Conservation (phyloP, 2,797 vertebrate genomes). For the Sebastiscus albofasciatus region DNA sequence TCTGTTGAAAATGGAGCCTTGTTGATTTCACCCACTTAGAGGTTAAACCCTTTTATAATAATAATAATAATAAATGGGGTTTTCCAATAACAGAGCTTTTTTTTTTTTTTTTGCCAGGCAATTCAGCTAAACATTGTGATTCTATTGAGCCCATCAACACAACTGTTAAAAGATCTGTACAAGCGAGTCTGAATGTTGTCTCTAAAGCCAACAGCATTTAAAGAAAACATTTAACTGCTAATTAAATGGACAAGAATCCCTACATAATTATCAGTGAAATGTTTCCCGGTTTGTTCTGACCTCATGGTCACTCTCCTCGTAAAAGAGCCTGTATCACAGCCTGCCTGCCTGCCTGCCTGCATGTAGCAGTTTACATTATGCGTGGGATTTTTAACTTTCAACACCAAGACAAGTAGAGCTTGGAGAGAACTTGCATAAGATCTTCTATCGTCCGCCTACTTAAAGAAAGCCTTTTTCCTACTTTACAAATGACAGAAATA, state of each 20-base stretch:
- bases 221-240: not conserved
- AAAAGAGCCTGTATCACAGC: not conserved
- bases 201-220: not conserved
- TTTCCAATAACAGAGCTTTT: not conserved
- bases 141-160: not conserved
- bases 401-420: not conserved
- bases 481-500: constrained; percentile 17
- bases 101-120: not conserved
- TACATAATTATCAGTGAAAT: not conserved
- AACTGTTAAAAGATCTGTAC: not conserved
- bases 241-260: not conserved
- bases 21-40: not conserved
- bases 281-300: not conserved
- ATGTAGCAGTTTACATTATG: not conserved
- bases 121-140: not conserved
- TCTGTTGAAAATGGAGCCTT: not conserved
- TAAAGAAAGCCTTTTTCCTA: constrained; percentile 8
- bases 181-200: not conserved
- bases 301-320: not conserved
- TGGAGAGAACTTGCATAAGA: constrained; percentile 13
- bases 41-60: not conserved
- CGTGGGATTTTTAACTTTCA: constrained; percentile 24
- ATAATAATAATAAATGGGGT: not conserved
- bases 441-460: constrained; percentile 31
- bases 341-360: not conserved